Percentiles rank a stretch among this genome's conserved stretches.
These are phyloP conservation scores for Moxostoma hubbsi DNA, from an alignment of 2,797 vertebrate species.

Conservation along the genomic window DNA sequence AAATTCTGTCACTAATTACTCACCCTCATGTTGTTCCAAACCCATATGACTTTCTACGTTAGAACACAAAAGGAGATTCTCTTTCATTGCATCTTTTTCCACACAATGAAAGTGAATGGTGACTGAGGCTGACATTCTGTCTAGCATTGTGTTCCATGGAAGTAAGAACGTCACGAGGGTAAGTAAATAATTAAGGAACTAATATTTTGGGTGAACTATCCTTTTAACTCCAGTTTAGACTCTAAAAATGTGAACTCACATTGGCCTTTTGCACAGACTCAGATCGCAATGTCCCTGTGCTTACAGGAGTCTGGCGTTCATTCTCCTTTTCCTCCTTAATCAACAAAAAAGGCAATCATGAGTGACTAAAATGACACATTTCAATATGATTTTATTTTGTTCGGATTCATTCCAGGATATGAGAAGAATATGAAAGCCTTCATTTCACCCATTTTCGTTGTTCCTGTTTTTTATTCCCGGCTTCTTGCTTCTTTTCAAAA, in stretches of 20 bases:
- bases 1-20: not conserved
- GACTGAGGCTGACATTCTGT: too few species aligned
- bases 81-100: too few species aligned
- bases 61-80: too few species aligned
- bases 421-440: not conserved
- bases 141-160: too few species aligned
- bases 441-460: conserved; percentile 43
- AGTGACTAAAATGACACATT: not conserved
- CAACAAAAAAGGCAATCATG: conserved; percentile 23
- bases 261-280: conserved; percentile 76
- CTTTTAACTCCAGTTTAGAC: too few species aligned
- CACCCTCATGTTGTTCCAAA: too few species aligned
- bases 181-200: too few species aligned
- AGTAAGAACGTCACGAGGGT: too few species aligned
- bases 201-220: too few species aligned
- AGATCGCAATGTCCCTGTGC: conserved; percentile 45
- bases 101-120: too few species aligned
- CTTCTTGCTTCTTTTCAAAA: conserved; percentile 57
- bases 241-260: conserved; percentile 60
- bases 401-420: not conserved
- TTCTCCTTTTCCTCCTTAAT: conserved; percentile 59
- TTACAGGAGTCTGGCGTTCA: conserved; percentile 43
- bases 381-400: not conserved
- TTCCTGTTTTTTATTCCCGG: conserved; percentile 34
- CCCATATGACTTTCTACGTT: too few species aligned